Evolutionary conservation across 2,797 vertebrate genomes (phyloP).

Genomic region (Acipenser transmontanus): DNA sequence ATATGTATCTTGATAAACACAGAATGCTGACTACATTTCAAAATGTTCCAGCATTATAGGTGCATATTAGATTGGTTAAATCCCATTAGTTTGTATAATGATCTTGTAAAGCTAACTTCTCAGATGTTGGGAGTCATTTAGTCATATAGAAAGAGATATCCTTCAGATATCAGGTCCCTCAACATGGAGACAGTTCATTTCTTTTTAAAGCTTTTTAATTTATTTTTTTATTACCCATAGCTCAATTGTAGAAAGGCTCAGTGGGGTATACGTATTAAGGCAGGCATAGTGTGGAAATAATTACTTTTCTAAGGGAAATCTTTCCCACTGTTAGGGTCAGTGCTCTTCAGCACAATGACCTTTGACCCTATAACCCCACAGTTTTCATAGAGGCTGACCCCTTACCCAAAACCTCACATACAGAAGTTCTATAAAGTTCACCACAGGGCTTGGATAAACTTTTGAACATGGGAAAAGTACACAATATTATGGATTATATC

Average conservation of each 20-base stretch:
- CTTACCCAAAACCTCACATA: slow-evolving; percentile 24
- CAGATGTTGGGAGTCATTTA: no score
- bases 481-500: slow-evolving; percentile 15
- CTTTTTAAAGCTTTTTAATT: slow-evolving; percentile 6
- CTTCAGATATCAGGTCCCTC: no score
- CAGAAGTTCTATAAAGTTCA: slow-evolving; percentile 56
- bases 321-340: slow-evolving; percentile 72
- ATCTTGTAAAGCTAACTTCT: no score
- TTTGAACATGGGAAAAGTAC: slow-evolving; percentile 55
- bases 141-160: no score
- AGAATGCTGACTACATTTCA: no score
- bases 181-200: slow-evolving; percentile 2
- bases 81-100: no score
- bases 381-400: slow-evolving; percentile 63
- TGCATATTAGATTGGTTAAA: no score
- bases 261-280: slow-evolving; percentile 46
- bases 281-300: slow-evolving; percentile 59
- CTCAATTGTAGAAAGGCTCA: slow-evolving; percentile 40
- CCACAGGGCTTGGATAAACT: slow-evolving; percentile 49
- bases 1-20: no score
- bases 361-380: slow-evolving; percentile 64
- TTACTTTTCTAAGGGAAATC: slow-evolving; percentile 63
- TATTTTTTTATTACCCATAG: slow-evolving; percentile 46
- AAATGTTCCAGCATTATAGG: no score
- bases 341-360: slow-evolving; percentile 71